phyloP scores from a whole-genome alignment of 2,113 vertebrate species.

The Salvelinus fontinalis region DNA sequence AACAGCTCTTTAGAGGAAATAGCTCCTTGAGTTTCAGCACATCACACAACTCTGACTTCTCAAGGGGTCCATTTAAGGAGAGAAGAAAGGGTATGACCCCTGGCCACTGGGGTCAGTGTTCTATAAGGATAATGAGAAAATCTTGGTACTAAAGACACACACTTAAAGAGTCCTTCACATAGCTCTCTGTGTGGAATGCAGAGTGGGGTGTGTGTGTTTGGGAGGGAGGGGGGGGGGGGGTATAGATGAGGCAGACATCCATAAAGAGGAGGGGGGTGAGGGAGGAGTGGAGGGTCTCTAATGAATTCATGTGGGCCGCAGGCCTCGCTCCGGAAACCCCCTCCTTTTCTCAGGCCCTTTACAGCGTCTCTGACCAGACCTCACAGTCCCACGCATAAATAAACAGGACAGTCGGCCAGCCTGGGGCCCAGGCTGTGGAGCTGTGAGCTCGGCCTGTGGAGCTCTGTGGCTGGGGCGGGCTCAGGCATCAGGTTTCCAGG shows the following conservation, averaged over 20 bases:
- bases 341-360: conserved; percentile 27
- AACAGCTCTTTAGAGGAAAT: conserved; percentile 4
- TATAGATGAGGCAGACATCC: conserved; percentile 17
- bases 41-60: no score
- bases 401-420: conserved; percentile 36
- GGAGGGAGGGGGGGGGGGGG: not conserved
- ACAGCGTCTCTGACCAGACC: conserved; percentile 13
- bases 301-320: conserved; percentile 37
- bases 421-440: not conserved
- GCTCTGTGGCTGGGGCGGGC: not conserved
- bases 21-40: not conserved
- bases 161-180: conserved; percentile 1
- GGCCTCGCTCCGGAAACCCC: not conserved
- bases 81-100: no score
- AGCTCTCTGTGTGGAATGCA: conserved; percentile 26
- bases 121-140: not conserved
- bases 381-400: conserved; percentile 44
- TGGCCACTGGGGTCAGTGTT: no score
- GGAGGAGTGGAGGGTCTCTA: conserved; percentile 10
- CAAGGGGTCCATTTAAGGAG: no score
- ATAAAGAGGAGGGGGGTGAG: conserved; percentile 5
- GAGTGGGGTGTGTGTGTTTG: conserved; percentile 2
- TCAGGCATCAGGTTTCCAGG: conserved; percentile 45
- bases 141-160: not conserved
- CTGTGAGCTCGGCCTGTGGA: not conserved